Evolutionary conservation across 2,888 invertebrate species (phyloP), one percentile per base, ranked within the genome.

Genomic region (Lepidocyrtoides sp.): DNA sequence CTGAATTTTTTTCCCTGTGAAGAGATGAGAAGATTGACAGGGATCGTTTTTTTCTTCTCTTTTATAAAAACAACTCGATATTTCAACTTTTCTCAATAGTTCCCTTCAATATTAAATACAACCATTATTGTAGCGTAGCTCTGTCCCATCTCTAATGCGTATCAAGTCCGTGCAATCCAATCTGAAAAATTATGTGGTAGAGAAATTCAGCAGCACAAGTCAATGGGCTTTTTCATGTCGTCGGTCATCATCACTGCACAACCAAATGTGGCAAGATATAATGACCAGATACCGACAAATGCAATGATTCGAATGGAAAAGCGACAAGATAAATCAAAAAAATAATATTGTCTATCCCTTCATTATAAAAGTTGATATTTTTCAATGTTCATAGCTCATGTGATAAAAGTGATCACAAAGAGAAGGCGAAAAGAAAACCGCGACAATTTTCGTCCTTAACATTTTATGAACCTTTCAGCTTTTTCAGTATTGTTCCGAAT

Each of bases 11-110:
- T 60, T 23, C 12, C 26, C 26, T 12, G 12, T 12, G 32, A 29
- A 14, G 14, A n/a, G 66, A 81, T 66, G 63, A 41, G 29, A 54
- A 44, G 89, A 89, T 83, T 83, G 89, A 89, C 89, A 89, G 89
- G 82, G 82, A 60, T 89, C 83, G 83, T 66, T 89, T 89, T 88
- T 69, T 54, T 41, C 32, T 51, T n/a, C 41, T 26, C 77, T 77
- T 51, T 48, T 2, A 32, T 36, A 20, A 14, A 20, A 23, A 14
- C 41, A 5, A 23, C 2, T 10, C 23, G 8, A 75, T 41, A 48
- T 23, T 41, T 29, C 63, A 29, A 23, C 63, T 26, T 63, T 54
- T 54, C 17, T 36, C 7, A 10, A 26, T 57, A 2, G 10, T 26
- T 60, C 26, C 26, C 60, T 5, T 8, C 23, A 60, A 8, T 60